Evolutionary conservation across 2,113 vertebrate genomes (phyloP), one percentile per base, ranked within the genome.

Genomic region (Rhinogobius similis): DNA sequence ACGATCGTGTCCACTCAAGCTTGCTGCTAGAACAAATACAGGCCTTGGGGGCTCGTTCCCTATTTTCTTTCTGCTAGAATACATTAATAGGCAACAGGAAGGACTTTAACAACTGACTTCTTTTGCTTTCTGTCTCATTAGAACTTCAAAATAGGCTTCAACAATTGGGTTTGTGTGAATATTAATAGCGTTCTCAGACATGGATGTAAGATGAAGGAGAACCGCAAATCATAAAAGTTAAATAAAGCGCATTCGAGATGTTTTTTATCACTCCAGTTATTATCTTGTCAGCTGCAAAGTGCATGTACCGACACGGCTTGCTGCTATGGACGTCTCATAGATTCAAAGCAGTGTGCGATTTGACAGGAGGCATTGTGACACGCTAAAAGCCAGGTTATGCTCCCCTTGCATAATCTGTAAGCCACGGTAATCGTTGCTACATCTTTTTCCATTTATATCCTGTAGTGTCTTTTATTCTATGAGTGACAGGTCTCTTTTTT

Each of bases 341-440:
- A 79, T 82, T 90, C 50, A 23, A 79, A 76, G 68, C 71, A 72
- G 70, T 77, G 74, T 84, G 87, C 77, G 81, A 77, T 76, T 62
- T 87, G 84, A 78, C 27, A 81, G 70, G 68, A 66, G 72, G 80
- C 79, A 73, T 79, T 86, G 82, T 77, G 72, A 52, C 78, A 61
- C 73, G 39, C 71, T 86, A 87, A 89, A 87, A 89, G 84, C 78
- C 77, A 82, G 76, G 82, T 87, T 90, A 86, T 86, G 81, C 87
- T 79, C 85, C 50, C 79, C 65, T 63, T 75, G 86, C 85, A 82
- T 84, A 82, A 86, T 82, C 74, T 85, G 81, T 79, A 84, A 87
- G 77, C 65, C 16, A 70, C 70, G 70, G 72, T 65, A 78, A 38
- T 79, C 63, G 50, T 66, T 29, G 39, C 72, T 58, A 83, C 75